Base-by-base conservation (phyloP, 2,797 vertebrate species). In the Cirrhinus molitorella region DNA sequence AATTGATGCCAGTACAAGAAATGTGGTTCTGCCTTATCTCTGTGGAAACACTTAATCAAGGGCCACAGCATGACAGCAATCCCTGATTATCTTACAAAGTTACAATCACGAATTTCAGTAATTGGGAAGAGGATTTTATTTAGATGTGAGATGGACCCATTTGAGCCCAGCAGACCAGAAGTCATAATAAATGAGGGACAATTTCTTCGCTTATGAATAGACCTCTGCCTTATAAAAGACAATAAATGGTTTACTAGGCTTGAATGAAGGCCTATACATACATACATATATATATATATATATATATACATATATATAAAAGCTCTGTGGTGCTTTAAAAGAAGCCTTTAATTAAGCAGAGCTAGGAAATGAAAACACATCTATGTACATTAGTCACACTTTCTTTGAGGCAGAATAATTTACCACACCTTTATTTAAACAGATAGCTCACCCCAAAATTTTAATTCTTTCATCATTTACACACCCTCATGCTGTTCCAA, bases 21-120 rank as follows among this genome's bases (percentile, higher is more conserved):
- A 68, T 57, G 37, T 40, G 66, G 40, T 83, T 78, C 59, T 78
- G 74, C 65, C 73, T 68, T 76, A 77, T 83, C 81, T 76, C 73
- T 57, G 8, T 77, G 73, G 63, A 83, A 77, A 76, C 51, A 70
- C 82, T 70, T 78, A 83, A 83, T 83, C 53, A 78, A 78, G 53
- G 43, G 53, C 65, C 82, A 83, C 74, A 68, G 74, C 74, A 83
- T 49, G 65, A 83, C 82, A 61, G 21, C 25, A 70, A 61, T 49
- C 40, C 66, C 74, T 61, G 65, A 71, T 71, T 61, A 71, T 83
- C 25, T 78, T 37, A 59, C 53, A 37, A 34, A 67, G 65, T 76
- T 59, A 70, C 51, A 45, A 77, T 76, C 51, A 25, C 2, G 1
- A 19, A 83, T 77, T 77, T 45, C 40, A 67, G 73, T 61, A 63